Evolutionary conservation across 2,888 invertebrate genomes (phyloP).

Genomic region (Drosophila melanosoma): DNA sequence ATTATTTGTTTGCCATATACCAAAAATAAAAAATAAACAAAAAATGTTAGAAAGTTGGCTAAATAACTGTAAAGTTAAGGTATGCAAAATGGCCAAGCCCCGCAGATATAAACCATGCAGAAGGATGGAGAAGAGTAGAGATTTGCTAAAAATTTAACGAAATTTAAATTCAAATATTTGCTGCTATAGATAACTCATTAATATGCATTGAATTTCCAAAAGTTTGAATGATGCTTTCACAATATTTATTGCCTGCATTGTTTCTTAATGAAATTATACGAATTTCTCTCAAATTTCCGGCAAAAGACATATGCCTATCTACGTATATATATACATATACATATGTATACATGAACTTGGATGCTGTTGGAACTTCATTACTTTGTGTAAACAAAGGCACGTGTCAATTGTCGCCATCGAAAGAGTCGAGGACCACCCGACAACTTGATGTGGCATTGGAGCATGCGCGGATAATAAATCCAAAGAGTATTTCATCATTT

Average conservation of each 20-base stretch:
- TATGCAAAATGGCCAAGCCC: constrained; percentile 43
- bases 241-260: constrained; percentile 69
- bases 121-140: constrained; percentile 1
- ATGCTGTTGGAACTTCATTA: constrained; percentile 75
- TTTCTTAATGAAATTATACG: constrained; percentile 70
- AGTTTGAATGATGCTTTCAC: constrained; percentile 53
- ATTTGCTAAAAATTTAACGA: constrained; percentile 25
- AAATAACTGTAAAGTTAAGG: constrained; percentile 34
- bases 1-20: constrained; percentile 57
- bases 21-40: constrained; percentile 45
- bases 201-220: constrained; percentile 69
- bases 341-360: constrained; percentile 16
- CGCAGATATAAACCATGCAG: neutral
- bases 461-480: constrained; percentile 76
- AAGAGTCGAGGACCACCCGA: neutral
- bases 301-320: neutral
- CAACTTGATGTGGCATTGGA: constrained; percentile 4
- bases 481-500: constrained; percentile 53
- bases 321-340: constrained; percentile 4
- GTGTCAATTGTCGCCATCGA: constrained; percentile 44
- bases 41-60: constrained; percentile 42
- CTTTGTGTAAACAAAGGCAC: constrained; percentile 77
- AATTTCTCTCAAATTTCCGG: constrained; percentile 65
- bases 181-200: constrained; percentile 51
- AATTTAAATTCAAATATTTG: constrained; percentile 27